Evolutionary conservation across 2,888 invertebrate species (phyloP).

Genomic region (Platycheirus albimanus): DNA sequence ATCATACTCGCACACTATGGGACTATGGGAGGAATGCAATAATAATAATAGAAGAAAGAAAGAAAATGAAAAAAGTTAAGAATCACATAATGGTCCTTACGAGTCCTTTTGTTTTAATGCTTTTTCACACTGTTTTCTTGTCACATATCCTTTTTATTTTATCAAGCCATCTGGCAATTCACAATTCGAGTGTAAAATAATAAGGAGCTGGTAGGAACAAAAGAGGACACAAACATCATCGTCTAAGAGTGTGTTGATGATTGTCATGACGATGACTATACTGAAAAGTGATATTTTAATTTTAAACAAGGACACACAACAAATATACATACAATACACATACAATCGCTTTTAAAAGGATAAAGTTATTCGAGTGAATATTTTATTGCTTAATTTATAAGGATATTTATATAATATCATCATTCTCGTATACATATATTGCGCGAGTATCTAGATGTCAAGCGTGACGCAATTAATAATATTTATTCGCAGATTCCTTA

Average conservation of each 20-base stretch:
- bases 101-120: constrained; percentile 25
- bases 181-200: constrained; percentile 52
- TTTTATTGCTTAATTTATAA: constrained; percentile 19
- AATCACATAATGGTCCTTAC: constrained; percentile 18
- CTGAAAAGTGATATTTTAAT: constrained; percentile 28
- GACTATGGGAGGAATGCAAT: constrained; percentile 9
- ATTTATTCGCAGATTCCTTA: neutral
- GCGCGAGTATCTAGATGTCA: neutral
- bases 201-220: constrained; percentile 19
- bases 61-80: constrained; percentile 6
- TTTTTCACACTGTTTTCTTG: constrained; percentile 27
- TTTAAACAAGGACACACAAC: constrained; percentile 11
- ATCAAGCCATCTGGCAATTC: constrained; percentile 61
- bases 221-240: constrained; percentile 8
- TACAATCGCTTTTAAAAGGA: no score
- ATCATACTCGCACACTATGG: no score
- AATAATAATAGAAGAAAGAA: constrained; percentile 3
- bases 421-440: no score
- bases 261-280: constrained; percentile 14
- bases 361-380: constrained; percentile 3
- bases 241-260: neutral
- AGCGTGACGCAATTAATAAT: neutral
- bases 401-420: no score
- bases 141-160: constrained; percentile 40
- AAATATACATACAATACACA: no score